These are phyloP conservation scores for Holacanthella duospinosa DNA, from an alignment of 2,888 invertebrate species.

Conservation along the genomic window DNA sequence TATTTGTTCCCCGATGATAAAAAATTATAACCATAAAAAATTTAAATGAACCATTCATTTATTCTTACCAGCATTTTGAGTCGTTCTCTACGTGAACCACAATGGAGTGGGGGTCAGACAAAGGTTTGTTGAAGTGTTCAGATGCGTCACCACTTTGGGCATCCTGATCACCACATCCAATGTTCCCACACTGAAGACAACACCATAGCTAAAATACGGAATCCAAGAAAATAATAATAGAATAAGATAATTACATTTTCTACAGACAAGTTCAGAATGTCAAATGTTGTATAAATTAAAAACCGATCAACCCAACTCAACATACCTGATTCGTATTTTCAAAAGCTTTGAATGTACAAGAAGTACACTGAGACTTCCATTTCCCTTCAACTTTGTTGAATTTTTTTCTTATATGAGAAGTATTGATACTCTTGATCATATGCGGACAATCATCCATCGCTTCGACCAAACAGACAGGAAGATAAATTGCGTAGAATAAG, in stretches of 20 bases:
- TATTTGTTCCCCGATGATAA: neutral
- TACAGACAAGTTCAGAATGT: neutral
- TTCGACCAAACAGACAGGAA: neutral
- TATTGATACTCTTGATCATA: slow-evolving; percentile 17
- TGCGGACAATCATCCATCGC: slow-evolving; percentile 12
- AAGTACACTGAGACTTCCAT: slow-evolving; percentile 12
- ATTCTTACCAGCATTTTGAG: slow-evolving; percentile 22
- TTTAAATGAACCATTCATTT: too few species aligned
- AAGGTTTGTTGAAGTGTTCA: slow-evolving; percentile 61
- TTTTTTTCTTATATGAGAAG: slow-evolving; percentile 23
- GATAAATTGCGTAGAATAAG: too few species aligned
- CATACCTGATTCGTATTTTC: neutral
- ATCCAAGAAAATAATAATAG: too few species aligned
- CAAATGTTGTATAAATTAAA: too few species aligned
- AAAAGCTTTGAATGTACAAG: neutral
- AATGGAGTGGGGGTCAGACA: slow-evolving; percentile 64
- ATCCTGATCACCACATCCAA: slow-evolving; percentile 62
- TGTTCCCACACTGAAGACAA: slow-evolving; percentile 69
- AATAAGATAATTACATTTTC: neutral
- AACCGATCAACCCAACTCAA: too few species aligned
- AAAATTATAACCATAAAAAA: slow-evolving; percentile 1
- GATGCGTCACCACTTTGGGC: slow-evolving; percentile 45
- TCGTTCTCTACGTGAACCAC: slow-evolving; percentile 44
- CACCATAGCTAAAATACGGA: slow-evolving; percentile 51
- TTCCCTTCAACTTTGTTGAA: slow-evolving; percentile 22